Evolutionary conservation across 35 echinoderm and acorn worm genomes (phyloP).

Genomic region (Amphiura filiformis): DNA sequence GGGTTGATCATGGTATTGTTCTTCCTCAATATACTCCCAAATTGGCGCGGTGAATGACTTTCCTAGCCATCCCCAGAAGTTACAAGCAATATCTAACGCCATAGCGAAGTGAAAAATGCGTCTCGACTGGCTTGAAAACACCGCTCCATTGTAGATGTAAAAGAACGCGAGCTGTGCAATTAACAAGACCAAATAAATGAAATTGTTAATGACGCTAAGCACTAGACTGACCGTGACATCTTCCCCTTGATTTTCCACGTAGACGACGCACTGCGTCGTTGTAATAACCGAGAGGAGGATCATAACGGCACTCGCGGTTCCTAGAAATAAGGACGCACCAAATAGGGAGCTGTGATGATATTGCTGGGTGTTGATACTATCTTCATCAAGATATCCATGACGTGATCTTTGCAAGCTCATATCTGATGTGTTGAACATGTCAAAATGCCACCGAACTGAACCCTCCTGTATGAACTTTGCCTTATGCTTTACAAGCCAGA

Average conservation of each 20-base stretch:
- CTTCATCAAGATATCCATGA: not conserved
- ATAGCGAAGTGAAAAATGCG: not conserved
- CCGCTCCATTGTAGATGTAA: not conserved
- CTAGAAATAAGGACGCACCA: not conserved
- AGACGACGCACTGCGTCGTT: not conserved
- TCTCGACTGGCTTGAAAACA: not conserved
- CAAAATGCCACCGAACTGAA: not conserved
- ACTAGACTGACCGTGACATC: not conserved
- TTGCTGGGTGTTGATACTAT: not conserved
- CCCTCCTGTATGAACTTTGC: not conserved
- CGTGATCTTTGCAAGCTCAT: not conserved
- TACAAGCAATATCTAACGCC: not conserved
- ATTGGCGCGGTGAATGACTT: not conserved
- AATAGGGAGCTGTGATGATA: not conserved
- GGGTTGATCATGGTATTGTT: not conserved
- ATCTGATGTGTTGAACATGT: not conserved
- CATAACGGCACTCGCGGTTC: not conserved
- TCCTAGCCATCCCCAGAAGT: not conserved
- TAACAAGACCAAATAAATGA: not conserved
- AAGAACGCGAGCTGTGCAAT: not conserved
- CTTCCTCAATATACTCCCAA: not conserved
- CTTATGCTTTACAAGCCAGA: not conserved
- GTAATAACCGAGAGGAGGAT: not conserved
- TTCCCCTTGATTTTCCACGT: not conserved
- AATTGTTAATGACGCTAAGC: not conserved